phyloP scores from a whole-genome alignment of 2,797 vertebrate genomes.

The Myripristis jacobus region DNA sequence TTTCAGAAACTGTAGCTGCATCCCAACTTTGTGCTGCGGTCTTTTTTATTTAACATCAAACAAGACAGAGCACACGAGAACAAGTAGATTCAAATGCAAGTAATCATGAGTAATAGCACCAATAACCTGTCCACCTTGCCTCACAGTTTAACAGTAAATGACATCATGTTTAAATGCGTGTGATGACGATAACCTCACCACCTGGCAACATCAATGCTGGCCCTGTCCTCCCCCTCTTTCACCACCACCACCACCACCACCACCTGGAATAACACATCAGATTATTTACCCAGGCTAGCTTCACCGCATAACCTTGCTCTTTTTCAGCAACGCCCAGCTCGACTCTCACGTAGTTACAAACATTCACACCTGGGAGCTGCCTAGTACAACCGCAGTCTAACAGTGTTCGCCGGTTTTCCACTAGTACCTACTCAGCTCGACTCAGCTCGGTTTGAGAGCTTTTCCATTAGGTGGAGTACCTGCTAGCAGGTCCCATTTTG shows the following conservation, averaged over 20 bases:
- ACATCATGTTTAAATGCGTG: constrained; percentile 8
- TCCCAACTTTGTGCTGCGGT: neutral
- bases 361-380: constrained; percentile 55
- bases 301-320: constrained; percentile 25
- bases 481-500: too few relatives aligned
- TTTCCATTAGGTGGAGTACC: too few relatives aligned
- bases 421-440: too few relatives aligned
- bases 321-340: constrained; percentile 22
- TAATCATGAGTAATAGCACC: neutral
- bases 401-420: neutral
- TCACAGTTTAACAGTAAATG: constrained; percentile 38
- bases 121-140: neutral
- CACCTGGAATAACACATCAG: constrained; percentile 72
- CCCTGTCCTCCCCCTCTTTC: constrained; percentile 22
- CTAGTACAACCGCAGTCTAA: neutral
- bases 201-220: constrained; percentile 38
- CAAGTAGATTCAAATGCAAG: neutral
- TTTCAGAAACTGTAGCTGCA: too few relatives aligned
- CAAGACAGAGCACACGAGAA: neutral
- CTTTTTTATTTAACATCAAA: too few relatives aligned
- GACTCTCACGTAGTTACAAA: neutral
- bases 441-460: too few relatives aligned
- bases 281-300: constrained; percentile 57
- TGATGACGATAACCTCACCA: constrained; percentile 43
- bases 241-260: constrained; percentile 20